Conservation (phyloP, 2,888 invertebrate species). For the Trissoscelio sp. region DNA sequence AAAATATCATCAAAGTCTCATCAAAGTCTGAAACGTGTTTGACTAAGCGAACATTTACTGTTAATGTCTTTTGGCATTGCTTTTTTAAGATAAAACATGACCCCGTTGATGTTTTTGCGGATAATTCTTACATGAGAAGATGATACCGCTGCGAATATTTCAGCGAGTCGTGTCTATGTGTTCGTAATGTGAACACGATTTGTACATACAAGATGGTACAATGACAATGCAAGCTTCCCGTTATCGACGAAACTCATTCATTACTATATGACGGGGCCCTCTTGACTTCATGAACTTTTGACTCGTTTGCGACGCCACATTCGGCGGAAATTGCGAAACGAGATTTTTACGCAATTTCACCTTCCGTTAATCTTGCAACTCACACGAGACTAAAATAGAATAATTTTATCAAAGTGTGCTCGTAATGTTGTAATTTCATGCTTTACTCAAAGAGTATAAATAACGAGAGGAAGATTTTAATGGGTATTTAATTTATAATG, state of each 20-base stretch:
- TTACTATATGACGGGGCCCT: constrained; percentile 69
- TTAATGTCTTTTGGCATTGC: background rate
- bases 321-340: constrained; percentile 47
- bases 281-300: constrained; percentile 68
- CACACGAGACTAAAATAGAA: background rate
- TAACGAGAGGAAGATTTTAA: too few relatives aligned
- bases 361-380: background rate
- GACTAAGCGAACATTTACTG: background rate
- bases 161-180: constrained; percentile 19
- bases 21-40: too few relatives aligned
- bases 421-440: too few relatives aligned
- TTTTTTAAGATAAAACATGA: background rate
- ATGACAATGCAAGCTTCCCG: constrained; percentile 65
- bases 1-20: too few relatives aligned
- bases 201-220: constrained; percentile 40
- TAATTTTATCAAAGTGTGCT: too few relatives aligned
- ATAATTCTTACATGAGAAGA: constrained; percentile 32
- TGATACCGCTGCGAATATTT: constrained; percentile 21
- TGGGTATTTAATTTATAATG: too few relatives aligned
- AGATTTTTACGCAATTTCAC: constrained; percentile 41
- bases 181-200: background rate
- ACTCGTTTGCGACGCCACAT: constrained; percentile 32
- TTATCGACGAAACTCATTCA: constrained; percentile 70
- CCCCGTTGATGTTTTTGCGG: constrained; percentile 28
- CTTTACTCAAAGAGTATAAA: too few relatives aligned